phyloP scores from a whole-genome alignment of 2,888 invertebrate genomes.

The Pogonocherus hispidulus region DNA sequence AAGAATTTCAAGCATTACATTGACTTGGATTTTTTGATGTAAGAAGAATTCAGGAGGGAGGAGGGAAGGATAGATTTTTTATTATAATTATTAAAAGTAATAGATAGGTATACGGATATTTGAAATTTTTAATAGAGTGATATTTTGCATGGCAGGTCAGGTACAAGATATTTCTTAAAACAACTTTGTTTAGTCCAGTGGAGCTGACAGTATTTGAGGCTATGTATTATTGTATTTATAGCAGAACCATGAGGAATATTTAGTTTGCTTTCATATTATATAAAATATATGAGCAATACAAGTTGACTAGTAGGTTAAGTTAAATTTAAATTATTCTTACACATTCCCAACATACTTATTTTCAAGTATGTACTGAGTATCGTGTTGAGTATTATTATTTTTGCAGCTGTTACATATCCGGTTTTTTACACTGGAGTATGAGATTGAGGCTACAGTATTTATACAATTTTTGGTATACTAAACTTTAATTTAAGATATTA shows the following conservation, averaged over 20 bases:
- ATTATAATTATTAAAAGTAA: background rate
- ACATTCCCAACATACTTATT: background rate
- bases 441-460: too few relatives aligned
- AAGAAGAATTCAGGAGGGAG: too few relatives aligned
- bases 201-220: constrained; percentile 25
- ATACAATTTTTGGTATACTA: too few relatives aligned
- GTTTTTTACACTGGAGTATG: background rate
- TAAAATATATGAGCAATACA: background rate
- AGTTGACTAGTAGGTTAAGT: background rate
- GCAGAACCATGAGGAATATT: background rate
- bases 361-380: background rate
- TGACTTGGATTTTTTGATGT: too few relatives aligned
- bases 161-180: constrained; percentile 23
- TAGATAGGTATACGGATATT: constrained; percentile 16
- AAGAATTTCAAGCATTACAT: too few relatives aligned
- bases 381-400: background rate
- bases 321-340: background rate
- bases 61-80: background rate
- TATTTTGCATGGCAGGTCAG: constrained; percentile 10
- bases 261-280: background rate
- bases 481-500: too few relatives aligned
- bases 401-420: background rate
- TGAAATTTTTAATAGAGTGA: background rate
- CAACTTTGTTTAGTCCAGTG: constrained; percentile 8
- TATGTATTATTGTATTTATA: constrained; percentile 21